Percentiles rank a stretch among this genome's conserved stretches.
These are phyloP conservation scores for Scylla paramamosain DNA, from an alignment of 1,140 invertebrate genomes.

Conservation along the genomic window DNA sequence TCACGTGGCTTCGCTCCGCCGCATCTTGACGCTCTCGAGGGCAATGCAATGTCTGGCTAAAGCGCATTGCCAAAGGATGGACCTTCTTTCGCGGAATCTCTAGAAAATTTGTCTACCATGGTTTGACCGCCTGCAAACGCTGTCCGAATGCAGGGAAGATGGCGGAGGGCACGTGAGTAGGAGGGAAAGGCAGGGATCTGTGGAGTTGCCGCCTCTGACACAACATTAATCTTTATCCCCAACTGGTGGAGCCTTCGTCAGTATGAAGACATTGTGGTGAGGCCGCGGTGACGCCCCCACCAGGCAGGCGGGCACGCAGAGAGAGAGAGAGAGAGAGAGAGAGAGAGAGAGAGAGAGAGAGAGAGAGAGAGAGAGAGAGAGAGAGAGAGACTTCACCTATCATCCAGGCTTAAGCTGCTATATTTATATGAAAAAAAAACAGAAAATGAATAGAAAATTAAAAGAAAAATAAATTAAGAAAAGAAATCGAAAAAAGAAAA, in stretches of 20 bases:
- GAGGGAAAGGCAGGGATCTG: conserved; percentile 63
- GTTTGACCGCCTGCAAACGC: background rate
- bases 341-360: background rate
- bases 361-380: background rate
- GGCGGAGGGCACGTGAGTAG: conserved; percentile 67
- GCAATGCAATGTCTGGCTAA: too few species aligned
- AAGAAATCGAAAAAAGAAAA: too few species aligned
- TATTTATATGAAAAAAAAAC: too few species aligned
- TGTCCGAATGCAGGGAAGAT: conserved; percentile 44
- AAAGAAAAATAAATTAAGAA: too few species aligned
- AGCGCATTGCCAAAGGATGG: too few species aligned
- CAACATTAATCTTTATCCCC: conserved; percentile 71
- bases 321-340: background rate
- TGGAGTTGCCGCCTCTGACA: conserved; percentile 65
- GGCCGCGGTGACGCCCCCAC: background rate
- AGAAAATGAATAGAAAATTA: too few species aligned
- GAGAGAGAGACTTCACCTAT: background rate
- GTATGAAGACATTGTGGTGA: conserved; percentile 64
- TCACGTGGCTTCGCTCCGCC: too few species aligned
- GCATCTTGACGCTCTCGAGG: too few species aligned
- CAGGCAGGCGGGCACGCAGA: background rate
- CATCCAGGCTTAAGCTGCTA: too few species aligned
- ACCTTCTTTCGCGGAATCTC: too few species aligned
- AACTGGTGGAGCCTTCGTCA: conserved; percentile 56
- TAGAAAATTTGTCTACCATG: too few species aligned